Evolutionary conservation across 2,888 invertebrate species (phyloP), one percentile per base, ranked within the genome.

Genomic region (Craniophora ligustri): DNA sequence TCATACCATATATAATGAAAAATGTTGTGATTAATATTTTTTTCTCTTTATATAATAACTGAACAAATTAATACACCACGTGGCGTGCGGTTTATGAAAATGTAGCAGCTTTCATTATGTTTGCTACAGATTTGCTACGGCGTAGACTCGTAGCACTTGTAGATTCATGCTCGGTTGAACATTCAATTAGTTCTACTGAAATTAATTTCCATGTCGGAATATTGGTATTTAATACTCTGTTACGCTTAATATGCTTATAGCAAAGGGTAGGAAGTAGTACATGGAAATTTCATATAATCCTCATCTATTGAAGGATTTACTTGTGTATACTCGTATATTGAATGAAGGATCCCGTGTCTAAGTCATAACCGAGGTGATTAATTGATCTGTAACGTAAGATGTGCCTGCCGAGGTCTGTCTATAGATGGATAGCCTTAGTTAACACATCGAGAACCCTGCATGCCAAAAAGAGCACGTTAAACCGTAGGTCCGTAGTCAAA

Each of bases 91-190:
- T 15, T 42, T 64, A 58, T 46, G 61, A 53, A 58, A 67, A 56
- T 53, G 44, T 40, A 28, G 26, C 32, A 15, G 36, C 19, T 53
- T 60, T 55, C 42, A 48, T 42, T 49, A 41, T 18, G 39, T 49
- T 61, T 45, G 61, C 67, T 70, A 70, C 64, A 31, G 40, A 49
- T 46, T 36, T 57, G 69, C 78, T 79, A 79, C 80, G 76, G 47
- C 74, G 79, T 78, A 78, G 74, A 41, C 54, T 62, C 73, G 75
- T 76, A 77, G 76, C 68, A 62, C 63, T 70, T 70, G 69, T 75
- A 75, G 67, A 56, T 67, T 65, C 58, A 42, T 35, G 56, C 50
- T 55, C 45, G 31, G 48, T 45, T 60, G 46, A 59, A 61, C 71
- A 62, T 73, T 71, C 59, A 71, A 69, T 75, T 68, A 73, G 42